These are phyloP conservation scores for Grammomys dolichurus DNA, from an alignment of 2,113 vertebrate genomes.

Conservation along the genomic window DNA sequence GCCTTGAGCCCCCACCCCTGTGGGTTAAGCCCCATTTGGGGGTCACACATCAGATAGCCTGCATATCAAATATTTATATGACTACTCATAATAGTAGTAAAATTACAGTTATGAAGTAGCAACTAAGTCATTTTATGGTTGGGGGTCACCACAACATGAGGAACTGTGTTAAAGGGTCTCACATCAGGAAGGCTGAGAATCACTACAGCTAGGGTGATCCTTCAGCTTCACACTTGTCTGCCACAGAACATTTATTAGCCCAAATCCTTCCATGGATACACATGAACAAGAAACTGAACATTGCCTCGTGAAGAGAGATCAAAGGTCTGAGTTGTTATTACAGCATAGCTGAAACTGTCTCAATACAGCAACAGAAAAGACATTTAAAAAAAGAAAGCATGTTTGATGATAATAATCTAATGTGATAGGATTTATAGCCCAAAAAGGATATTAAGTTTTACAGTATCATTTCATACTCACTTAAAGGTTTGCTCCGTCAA, in stretches of 20 bases:
- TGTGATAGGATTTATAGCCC: background rate
- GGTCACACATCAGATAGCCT: background rate
- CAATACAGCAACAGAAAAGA: background rate
- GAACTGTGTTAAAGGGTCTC: background rate
- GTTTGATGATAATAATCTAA: background rate
- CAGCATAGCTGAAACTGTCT: background rate
- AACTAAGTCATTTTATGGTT: background rate
- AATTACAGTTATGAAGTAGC: background rate
- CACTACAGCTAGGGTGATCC: accelerated
- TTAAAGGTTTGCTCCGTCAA: background rate
- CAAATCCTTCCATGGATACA: background rate
- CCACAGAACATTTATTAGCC: no score
- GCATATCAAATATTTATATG: background rate
- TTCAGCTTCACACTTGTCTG: background rate
- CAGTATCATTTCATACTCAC: background rate
- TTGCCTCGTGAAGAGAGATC: background rate
- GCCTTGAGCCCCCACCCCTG: background rate
- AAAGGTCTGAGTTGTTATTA: background rate
- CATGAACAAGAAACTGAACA: background rate
- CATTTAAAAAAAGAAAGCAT: background rate
- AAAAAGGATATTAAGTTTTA: background rate
- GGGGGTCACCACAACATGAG: background rate
- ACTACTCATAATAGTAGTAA: background rate
- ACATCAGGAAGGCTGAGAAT: background rate
- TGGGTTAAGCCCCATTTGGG: background rate